Evolutionary conservation across 2,113 vertebrate genomes (phyloP).

Genomic region (Mus pahari): DNA sequence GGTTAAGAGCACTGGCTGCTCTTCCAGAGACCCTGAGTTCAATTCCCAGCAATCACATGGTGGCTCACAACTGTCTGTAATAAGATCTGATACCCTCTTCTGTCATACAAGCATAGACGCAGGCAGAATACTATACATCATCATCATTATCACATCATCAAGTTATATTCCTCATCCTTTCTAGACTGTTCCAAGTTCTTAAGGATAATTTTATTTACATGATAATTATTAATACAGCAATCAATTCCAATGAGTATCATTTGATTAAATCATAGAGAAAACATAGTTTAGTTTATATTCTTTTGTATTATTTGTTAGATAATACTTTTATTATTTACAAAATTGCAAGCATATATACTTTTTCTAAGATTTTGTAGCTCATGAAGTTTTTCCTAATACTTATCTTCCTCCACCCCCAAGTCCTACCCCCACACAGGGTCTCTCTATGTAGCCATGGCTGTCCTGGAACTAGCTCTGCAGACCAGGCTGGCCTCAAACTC

Average conservation of each 20-base stretch:
- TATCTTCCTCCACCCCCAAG: not conserved
- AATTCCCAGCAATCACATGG: too few species aligned
- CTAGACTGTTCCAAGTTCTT: not conserved
- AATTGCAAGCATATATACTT: conserved; percentile 42
- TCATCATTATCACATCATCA: too few species aligned
- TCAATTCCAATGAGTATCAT: not conserved
- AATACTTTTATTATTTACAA: conserved; percentile 31
- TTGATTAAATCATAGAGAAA: conserved; percentile 27
- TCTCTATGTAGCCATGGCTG: not conserved
- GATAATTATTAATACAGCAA: conserved; percentile 27
- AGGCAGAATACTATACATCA: too few species aligned
- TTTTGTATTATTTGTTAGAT: conserved; percentile 42
- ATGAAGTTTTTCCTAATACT: not conserved
- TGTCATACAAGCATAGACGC: too few species aligned
- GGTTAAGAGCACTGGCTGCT: too few species aligned
- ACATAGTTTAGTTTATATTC: not conserved
- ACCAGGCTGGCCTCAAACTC: not conserved
- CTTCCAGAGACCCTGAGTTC: too few species aligned
- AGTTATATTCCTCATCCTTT: too few species aligned
- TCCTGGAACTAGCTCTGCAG: not conserved
- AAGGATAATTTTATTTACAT: conserved; percentile 56
- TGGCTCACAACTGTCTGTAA: too few species aligned
- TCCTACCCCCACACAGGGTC: not conserved
- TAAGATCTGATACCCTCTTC: too few species aligned
- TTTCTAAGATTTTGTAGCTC: not conserved